phyloP scores from a whole-genome alignment of 2,113 vertebrate species.

The Platysternon megacephalum region DNA sequence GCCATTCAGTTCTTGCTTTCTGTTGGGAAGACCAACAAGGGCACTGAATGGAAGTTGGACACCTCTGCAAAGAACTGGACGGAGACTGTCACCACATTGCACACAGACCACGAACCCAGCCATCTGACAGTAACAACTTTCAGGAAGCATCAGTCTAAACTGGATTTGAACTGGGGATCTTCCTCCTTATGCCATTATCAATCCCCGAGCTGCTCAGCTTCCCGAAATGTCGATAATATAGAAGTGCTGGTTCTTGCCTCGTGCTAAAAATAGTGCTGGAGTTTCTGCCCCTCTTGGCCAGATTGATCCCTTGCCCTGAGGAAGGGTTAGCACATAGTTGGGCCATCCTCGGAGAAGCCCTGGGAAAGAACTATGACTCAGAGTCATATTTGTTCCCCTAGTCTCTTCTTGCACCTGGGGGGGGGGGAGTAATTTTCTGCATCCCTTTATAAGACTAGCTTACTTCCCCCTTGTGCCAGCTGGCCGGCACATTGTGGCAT shows the following conservation, averaged over 20 bases:
- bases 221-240: background rate
- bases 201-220: background rate
- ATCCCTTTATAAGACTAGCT: background rate
- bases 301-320: background rate
- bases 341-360: rapidly evolving
- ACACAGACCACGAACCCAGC: background rate
- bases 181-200: background rate
- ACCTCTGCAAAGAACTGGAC: background rate
- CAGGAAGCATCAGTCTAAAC: background rate
- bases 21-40: background rate
- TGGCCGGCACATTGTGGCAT: rapidly evolving
- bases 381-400: background rate
- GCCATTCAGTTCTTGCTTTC: rapidly evolving
- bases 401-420: background rate
- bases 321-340: rapidly evolving
- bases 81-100: background rate
- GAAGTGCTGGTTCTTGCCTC: background rate
- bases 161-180: background rate
- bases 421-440: background rate
- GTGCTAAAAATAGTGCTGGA: background rate
- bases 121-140: background rate
- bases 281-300: background rate
- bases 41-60: background rate
- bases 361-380: background rate
- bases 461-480: background rate